These are phyloP conservation scores for Triops longicaudatus DNA, from an alignment of 1,140 invertebrate genomes.

Conservation along the genomic window DNA sequence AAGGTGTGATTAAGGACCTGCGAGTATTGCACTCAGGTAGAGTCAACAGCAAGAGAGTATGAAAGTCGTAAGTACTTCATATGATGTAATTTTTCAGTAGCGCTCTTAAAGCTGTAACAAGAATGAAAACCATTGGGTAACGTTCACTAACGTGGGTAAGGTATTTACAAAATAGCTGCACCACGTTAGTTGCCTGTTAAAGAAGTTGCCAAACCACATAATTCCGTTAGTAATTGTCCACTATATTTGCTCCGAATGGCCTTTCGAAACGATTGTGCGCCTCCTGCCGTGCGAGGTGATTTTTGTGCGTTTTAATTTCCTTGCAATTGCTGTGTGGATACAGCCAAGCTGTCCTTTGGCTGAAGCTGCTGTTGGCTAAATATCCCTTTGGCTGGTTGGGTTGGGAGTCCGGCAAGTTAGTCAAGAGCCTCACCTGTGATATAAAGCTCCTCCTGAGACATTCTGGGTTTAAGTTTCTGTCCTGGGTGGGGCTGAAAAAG, in stretches of 20 bases:
- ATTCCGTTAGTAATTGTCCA: neutral
- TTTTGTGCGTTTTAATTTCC: neutral
- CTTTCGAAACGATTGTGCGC: neutral
- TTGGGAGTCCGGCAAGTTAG: neutral
- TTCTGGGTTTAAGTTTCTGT: neutral
- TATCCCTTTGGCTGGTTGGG: neutral
- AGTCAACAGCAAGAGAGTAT: too few relatives aligned
- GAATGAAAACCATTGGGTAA: neutral
- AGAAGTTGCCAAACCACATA: slow-evolving; percentile 7
- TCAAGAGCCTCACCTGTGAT: neutral
- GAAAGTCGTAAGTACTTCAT: too few relatives aligned
- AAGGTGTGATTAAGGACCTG: neutral
- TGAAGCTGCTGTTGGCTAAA: neutral
- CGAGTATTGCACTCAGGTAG: neutral
- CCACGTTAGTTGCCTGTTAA: neutral
- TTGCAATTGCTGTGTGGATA: neutral
- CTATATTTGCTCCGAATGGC: neutral
- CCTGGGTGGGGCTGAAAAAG: neutral
- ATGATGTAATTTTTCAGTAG: too few relatives aligned
- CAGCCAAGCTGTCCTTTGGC: neutral
- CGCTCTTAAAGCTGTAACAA: too few relatives aligned
- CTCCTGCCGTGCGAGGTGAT: neutral
- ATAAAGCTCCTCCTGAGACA: neutral
- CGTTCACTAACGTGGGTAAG: neutral
- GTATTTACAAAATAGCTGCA: neutral